Conservation (phyloP, 2,113 vertebrate species). For the Acinonyx jubatus region DNA sequence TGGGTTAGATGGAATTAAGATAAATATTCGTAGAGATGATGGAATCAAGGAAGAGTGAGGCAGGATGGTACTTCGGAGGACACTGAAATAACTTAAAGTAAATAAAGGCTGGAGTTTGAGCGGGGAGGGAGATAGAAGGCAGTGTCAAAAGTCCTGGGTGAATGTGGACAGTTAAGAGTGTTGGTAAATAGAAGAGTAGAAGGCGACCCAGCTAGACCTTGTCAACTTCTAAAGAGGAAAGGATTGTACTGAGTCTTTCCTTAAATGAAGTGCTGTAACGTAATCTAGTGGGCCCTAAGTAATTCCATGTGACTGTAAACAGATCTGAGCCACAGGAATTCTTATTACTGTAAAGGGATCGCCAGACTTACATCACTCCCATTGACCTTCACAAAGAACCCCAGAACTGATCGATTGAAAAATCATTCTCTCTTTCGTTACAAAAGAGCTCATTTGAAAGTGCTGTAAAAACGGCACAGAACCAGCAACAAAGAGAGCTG, state of each 20-base stretch:
- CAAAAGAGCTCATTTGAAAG: background rate
- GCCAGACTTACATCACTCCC: background rate
- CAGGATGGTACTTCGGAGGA: background rate
- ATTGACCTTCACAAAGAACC: background rate
- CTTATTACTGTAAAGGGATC: background rate
- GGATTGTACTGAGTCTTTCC: background rate
- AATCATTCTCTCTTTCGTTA: background rate
- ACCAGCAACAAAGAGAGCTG: background rate
- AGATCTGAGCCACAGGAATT: background rate
- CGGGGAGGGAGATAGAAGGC: background rate
- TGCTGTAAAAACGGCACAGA: background rate
- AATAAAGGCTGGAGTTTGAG: background rate
- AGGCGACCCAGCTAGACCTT: background rate
- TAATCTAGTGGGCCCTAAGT: background rate
- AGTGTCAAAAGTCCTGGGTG: background rate
- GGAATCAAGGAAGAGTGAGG: background rate
- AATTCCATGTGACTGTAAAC: background rate
- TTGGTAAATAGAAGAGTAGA: background rate
- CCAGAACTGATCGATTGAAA: background rate
- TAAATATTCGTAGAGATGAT: background rate
- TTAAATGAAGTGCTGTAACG: background rate
- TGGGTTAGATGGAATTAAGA: background rate
- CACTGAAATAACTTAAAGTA: background rate
- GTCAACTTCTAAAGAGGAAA: background rate
- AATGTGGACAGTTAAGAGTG: background rate